phyloP scores from a whole-genome alignment of 2,113 vertebrate genomes.

The Emydura subglobosa region DNA sequence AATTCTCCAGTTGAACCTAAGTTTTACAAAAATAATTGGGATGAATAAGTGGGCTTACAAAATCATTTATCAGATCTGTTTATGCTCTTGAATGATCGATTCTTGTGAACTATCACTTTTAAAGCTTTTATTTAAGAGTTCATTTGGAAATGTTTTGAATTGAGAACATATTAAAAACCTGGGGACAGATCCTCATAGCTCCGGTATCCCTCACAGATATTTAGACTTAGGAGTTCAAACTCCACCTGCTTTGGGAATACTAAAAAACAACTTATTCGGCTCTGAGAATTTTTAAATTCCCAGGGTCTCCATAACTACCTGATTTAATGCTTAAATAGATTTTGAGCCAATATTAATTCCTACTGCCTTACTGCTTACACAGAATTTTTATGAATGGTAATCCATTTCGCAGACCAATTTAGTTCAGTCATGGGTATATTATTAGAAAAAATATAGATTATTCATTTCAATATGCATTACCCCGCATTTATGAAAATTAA shows the following conservation, averaged over 20 bases:
- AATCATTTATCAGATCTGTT: not conserved
- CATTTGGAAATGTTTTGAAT: not conserved
- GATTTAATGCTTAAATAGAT: not conserved
- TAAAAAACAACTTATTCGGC: not conserved
- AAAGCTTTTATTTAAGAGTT: not conserved
- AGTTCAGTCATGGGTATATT: not conserved
- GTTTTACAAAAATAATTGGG: not conserved
- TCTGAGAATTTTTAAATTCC: not conserved
- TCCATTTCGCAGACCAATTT: not conserved
- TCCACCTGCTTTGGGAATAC: not conserved
- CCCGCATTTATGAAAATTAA: conserved; percentile 51
- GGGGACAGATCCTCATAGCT: not conserved
- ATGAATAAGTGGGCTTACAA: not conserved
- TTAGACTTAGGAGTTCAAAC: not conserved
- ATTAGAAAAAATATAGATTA: conserved; percentile 11
- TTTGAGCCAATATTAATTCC: not conserved
- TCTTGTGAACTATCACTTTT: not conserved
- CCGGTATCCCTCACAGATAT: not conserved
- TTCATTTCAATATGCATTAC: conserved; percentile 9
- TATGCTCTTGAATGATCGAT: not conserved
- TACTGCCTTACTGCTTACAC: conserved; percentile 6
- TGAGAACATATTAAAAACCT: not conserved
- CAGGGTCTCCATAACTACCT: not conserved
- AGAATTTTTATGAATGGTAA: not conserved
- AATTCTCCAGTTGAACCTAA: not conserved